These are phyloP conservation scores for Notodonta dromedarius DNA, from an alignment of 2,888 invertebrate species.

Conservation along the genomic window DNA sequence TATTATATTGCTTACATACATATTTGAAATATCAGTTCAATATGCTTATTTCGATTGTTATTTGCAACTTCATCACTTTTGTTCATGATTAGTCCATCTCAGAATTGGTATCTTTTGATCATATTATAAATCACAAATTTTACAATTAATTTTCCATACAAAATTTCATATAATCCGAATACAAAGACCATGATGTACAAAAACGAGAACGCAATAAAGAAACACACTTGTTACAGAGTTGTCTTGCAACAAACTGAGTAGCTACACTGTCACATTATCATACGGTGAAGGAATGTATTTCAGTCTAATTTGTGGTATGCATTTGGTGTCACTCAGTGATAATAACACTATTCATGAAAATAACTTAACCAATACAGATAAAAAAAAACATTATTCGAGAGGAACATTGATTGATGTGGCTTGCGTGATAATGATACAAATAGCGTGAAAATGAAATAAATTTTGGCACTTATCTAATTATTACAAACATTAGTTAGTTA, in stretches of 20 bases:
- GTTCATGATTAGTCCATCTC: constrained; percentile 22
- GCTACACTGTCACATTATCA: constrained; percentile 28
- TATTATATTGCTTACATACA: constrained; percentile 32
- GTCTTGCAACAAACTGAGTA: constrained; percentile 25
- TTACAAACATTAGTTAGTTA: constrained; percentile 34
- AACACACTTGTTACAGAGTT: constrained; percentile 21
- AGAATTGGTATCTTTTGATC: constrained; percentile 30
- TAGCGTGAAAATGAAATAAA: constrained; percentile 49
- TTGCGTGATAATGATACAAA: constrained; percentile 34
- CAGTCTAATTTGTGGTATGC: constrained; percentile 59
- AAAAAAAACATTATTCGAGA: constrained; percentile 55
- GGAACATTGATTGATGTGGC: constrained; percentile 52
- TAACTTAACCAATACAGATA: constrained; percentile 43
- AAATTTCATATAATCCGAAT: constrained; percentile 37
- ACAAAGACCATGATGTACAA: constrained; percentile 36
- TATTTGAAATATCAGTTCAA: constrained; percentile 14
- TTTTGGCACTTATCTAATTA: constrained; percentile 62
- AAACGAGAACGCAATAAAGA: constrained; percentile 30
- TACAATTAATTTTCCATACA: constrained; percentile 36
- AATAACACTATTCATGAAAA: constrained; percentile 40
- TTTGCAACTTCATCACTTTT: constrained; percentile 18
- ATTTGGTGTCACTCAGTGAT: constrained; percentile 47
- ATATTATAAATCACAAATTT: constrained; percentile 31
- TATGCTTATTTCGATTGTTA: constrained; percentile 15
- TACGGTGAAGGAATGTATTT: constrained; percentile 59